Evolutionary conservation across 2,113 vertebrate genomes (phyloP), one percentile per base, ranked within the genome.

Genomic region (Marmota monax): DNA sequence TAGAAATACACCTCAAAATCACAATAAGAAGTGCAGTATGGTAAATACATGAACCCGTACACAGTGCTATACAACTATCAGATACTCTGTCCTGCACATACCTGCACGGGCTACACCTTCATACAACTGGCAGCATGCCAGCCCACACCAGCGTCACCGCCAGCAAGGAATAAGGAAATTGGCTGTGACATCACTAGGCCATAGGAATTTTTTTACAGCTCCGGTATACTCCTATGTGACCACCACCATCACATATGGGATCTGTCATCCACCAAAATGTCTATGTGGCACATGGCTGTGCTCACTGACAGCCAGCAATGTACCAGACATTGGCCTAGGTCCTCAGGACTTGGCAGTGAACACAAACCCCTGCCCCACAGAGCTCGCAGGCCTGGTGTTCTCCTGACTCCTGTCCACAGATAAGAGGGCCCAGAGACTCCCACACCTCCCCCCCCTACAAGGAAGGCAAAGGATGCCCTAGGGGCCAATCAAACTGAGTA

Each of bases 361-460:
- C 45, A 37, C n/a, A 82, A 45, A 80, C 29, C n/a, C 5, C 6
- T 23, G 56, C 34, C 34, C 29, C 20, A 23, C 56, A 22, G 56
- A 58, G 56, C 56, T 20, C 17, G 1, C 1, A 58, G 56, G 56
- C 20, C 22, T 80, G 48, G 2, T 0, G 10, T 42, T 37, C 67
- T 32, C 78, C 70, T 76, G 61, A 56, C 7, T 18, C 20, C 42
- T 42, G 17, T 10, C 45, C 18, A 58, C 1, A 23, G 65, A 25
- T 0, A 0, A 4, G 3, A 9, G 14, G 10, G 22, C 22, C 73
- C 51, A 51, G 45, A 72, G 1, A 48, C 25, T 56, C 37, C 29
- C 0, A 7, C 27, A 10, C 72, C 51, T 67, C 5, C 16, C 48
- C 16, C 32, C 77, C 32, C 20, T 37, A 76, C 22, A 79, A 74